Base-by-base conservation (phyloP, 2,113 vertebrate genomes). In the Carlito syrichta region DNA sequence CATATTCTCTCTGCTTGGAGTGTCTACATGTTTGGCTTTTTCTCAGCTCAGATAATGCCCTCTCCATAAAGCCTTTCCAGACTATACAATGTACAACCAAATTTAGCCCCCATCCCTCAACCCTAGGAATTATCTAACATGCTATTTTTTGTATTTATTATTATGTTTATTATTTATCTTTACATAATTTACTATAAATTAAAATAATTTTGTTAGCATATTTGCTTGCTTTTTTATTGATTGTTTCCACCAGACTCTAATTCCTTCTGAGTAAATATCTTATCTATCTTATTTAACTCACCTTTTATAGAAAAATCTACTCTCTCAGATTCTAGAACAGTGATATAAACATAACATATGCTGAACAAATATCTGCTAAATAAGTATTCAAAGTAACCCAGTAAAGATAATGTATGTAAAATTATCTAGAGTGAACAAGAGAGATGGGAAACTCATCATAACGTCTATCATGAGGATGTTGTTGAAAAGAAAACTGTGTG, bases 351-450 rank as follows among this genome's bases (percentile, higher is more conserved):
- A 82, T 79, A 76, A 62, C 19, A 74, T 17, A 48, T 23, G 32
- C 45, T 82, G 52, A 93, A 90, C 20, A 90, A 92, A 50, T 78
- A 71, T 76, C 81, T 90, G 4, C 77, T 77, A 81, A 95, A 58
- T 82, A 32, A 60, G 52, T 90, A 69, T 17, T 52, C 11, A 62
- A 79, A 81, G 11, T 62, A 14, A 1, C 12, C 56, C 27, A 71
- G 30, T 76, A 89, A 89, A 69, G 43, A 48, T 17, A 85, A 68
- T 35, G 1, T 66, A 27, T 6, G 3, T 35, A 56, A 74, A 68
- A 56, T n/a, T 58, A 76, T 43, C 50, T 82, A 62, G n/a, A 81
- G 13, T 54, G 54, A 79, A 73, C 58, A 48, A 38, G 13, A 66
- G 63, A 91, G 45, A 83, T 84, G 35, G 60, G 66, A 86, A 92